Evolutionary conservation across 2,888 invertebrate genomes (phyloP).

Genomic region (Acleris sparsana): DNA sequence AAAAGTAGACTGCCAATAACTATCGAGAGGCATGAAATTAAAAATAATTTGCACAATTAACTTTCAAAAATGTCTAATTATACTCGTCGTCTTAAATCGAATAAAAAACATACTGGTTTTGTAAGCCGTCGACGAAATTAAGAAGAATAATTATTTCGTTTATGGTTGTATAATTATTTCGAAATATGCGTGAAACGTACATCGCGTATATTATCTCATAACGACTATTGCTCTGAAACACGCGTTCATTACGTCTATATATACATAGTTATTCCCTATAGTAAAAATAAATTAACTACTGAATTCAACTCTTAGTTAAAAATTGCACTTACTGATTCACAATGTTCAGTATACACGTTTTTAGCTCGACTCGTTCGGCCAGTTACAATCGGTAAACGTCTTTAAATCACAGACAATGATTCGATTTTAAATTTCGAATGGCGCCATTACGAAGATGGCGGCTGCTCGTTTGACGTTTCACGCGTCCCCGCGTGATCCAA

Average conservation of each 20-base stretch:
- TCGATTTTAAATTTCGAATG: slow-evolving; percentile 13
- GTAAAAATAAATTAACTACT: slow-evolving; percentile 32
- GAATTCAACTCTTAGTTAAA: slow-evolving; percentile 32
- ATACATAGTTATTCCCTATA: slow-evolving; percentile 26
- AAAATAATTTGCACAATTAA: slow-evolving; percentile 40
- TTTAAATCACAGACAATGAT: slow-evolving; percentile 30
- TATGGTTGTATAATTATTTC: slow-evolving; percentile 8
- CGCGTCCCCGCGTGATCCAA: slow-evolving; percentile 68
- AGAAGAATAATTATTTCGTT: slow-evolving; percentile 16
- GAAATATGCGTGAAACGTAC: slow-evolving; percentile 14
- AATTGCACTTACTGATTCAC: slow-evolving; percentile 38
- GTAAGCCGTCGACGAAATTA: not conserved
- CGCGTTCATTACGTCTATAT: slow-evolving; percentile 29
- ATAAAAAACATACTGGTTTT: slow-evolving; percentile 21
- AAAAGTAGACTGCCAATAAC: slow-evolving; percentile 35
- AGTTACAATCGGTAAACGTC: slow-evolving; percentile 15
- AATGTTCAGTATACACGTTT: slow-evolving; percentile 25
- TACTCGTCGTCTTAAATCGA: slow-evolving; percentile 6
- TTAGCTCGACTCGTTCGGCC: not conserved
- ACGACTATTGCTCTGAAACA: slow-evolving; percentile 21
- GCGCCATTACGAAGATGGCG: slow-evolving; percentile 58
- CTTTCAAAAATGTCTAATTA: slow-evolving; percentile 32
- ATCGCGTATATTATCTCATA: slow-evolving; percentile 19
- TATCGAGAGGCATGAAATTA: slow-evolving; percentile 43
- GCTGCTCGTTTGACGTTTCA: slow-evolving; percentile 50